phyloP scores from a whole-genome alignment of 2,797 vertebrate genomes.

The Gila robusta region DNA sequence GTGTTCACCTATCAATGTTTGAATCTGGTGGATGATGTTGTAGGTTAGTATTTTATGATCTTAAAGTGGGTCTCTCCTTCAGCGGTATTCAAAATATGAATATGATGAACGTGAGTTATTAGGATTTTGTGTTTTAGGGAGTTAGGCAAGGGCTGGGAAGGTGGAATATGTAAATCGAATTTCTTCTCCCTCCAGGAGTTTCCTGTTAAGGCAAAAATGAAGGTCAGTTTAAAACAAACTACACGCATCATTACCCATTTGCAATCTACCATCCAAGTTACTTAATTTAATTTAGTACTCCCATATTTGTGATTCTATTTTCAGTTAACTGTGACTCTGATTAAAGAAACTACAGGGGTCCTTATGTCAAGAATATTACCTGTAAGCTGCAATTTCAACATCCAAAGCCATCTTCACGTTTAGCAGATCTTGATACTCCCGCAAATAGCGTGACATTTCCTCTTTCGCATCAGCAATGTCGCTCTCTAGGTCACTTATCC shows the following conservation, averaged over 20 bases:
- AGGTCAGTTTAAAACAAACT: not conserved
- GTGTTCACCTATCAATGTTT: not conserved
- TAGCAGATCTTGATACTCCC: slow-evolving; percentile 88
- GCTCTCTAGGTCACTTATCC: slow-evolving; percentile 83
- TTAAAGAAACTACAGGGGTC: not conserved
- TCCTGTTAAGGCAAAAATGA: slow-evolving; percentile 71
- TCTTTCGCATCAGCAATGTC: slow-evolving; percentile 85
- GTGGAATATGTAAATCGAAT: slow-evolving; percentile 75
- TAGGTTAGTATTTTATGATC: not conserved
- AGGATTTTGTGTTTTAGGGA: slow-evolving; percentile 43
- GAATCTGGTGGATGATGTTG: not conserved
- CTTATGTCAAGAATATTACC: slow-evolving; percentile 68
- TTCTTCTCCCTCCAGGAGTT: slow-evolving; percentile 86
- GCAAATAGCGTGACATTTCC: slow-evolving; percentile 88
- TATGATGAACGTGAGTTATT: slow-evolving; percentile 13
- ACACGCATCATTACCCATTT: not conserved
- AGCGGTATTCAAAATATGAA: not conserved
- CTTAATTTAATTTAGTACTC: not conserved
- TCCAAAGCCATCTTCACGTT: slow-evolving; percentile 87
- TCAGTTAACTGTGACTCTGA: not conserved
- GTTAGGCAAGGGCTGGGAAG: slow-evolving; percentile 64
- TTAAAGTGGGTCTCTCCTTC: not conserved
- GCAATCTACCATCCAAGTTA: not conserved
- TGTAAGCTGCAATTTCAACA: slow-evolving; percentile 86
- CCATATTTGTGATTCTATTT: not conserved